These are phyloP conservation scores for Tylochromis polylepis DNA, from an alignment of 2,113 vertebrate genomes.

Conservation along the genomic window DNA sequence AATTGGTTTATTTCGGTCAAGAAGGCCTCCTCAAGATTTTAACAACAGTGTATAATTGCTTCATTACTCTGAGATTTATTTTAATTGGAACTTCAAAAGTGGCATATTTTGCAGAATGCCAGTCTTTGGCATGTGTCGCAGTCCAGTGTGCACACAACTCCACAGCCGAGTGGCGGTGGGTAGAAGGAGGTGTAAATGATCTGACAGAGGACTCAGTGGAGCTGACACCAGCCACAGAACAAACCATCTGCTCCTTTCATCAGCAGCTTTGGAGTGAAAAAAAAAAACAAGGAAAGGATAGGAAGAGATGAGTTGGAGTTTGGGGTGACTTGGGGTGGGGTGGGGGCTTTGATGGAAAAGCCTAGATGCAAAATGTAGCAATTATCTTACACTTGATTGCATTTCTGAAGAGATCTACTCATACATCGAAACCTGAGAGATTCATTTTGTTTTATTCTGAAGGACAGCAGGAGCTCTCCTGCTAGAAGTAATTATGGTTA, in stretches of 20 bases:
- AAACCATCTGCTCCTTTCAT: conserved; percentile 79
- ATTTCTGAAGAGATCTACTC: conserved; percentile 32
- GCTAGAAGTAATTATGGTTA: conserved; percentile 22
- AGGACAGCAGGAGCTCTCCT: conserved; percentile 2
- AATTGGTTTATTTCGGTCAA: conserved; percentile 46
- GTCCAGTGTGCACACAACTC: conserved; percentile 54
- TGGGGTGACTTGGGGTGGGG: background rate
- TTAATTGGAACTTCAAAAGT: conserved; percentile 61
- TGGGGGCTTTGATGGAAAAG: conserved; percentile 9
- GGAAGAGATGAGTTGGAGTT: conserved; percentile 39
- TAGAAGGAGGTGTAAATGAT: conserved; percentile 74
- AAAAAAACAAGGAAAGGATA: conserved; percentile 37
- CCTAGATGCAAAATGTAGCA: conserved; percentile 34
- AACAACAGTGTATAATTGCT: conserved; percentile 53
- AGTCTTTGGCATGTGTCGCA: conserved; percentile 57
- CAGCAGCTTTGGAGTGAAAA: conserved; percentile 38
- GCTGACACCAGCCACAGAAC: conserved; percentile 68
- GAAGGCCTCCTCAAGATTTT: conserved; percentile 17
- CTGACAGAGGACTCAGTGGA: conserved; percentile 72
- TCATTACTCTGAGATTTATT: conserved; percentile 55
- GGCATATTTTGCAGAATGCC: conserved; percentile 55
- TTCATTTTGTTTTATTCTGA: background rate
- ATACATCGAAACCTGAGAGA: background rate
- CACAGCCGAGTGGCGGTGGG: conserved; percentile 56
- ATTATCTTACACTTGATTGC: conserved; percentile 52